Base-by-base conservation (phyloP, 2,113 vertebrate species). In the Nanorana parkeri region DNA sequence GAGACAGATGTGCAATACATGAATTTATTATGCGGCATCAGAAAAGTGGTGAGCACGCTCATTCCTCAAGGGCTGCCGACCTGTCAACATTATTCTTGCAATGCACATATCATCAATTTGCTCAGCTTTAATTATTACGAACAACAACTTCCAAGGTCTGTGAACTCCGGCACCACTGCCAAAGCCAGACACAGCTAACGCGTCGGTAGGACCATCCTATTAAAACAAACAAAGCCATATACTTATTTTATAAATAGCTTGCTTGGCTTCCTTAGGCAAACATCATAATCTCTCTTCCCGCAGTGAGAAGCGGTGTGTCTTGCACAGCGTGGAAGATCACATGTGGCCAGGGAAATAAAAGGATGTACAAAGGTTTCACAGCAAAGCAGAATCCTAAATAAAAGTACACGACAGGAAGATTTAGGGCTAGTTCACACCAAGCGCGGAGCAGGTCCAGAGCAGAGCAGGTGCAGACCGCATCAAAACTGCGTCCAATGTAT, bases 101-200 rank as follows among this genome's bases (percentile, higher is more conserved):
- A 74, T 58, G 71, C 71, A 36, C 54, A 58, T 21, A 74, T 74
- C 68, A 71, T 21, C 71, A 58, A 74, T 74, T 58, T 60, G 51
- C 24, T 32, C 32, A 29, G 71, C 17, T 74, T 60, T 74, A 74
- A 74, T 71, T 71, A 54, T 71, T 26, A 71, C 47, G 3, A 28
- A 71, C 47, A 74, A 60, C 71, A 73, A 58, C 26, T 32, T 29
- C 0, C 54, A 74, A 54, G 29, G 55, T 29, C 52, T 3, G 20
- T 58, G 54, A 74, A 60, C 26, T 26, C n/a, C 17, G 36, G 20
- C 54, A 58, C 71, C 20, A 28, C 16, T 60, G 54, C 51, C 54
- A 74, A 21, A 60, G 54, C 55, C 54, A 60, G 20, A 36, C 32
- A 64, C 17, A 8, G 13, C 6, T 5, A 51, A 51, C 21, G 36